Evolutionary conservation across 2,888 invertebrate species (phyloP).

Genomic region (Acronicta aceris): DNA sequence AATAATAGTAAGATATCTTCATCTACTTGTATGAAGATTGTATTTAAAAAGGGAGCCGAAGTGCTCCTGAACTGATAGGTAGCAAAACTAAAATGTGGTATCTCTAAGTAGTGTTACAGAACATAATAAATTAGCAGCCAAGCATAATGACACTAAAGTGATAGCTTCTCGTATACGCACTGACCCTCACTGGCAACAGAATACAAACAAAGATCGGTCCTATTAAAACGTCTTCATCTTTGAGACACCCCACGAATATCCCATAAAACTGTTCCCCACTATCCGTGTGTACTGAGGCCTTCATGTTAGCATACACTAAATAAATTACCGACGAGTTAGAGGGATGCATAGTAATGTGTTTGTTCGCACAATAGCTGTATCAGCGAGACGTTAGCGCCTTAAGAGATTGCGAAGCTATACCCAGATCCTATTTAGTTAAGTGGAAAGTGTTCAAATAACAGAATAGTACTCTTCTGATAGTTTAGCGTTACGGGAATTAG

Average conservation of each 20-base stretch:
- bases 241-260: constrained; percentile 10
- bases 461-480: constrained; percentile 44
- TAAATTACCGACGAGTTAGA: constrained; percentile 52
- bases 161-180: too few species aligned
- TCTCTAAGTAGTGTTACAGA: too few species aligned
- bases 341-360: constrained; percentile 57
- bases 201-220: background rate
- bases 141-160: too few species aligned
- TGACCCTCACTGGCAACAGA: background rate
- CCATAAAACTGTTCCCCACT: constrained; percentile 17
- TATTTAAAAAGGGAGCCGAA: too few species aligned
- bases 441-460: constrained; percentile 50
- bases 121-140: too few species aligned
- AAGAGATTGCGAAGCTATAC: constrained; percentile 49
- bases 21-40: too few species aligned
- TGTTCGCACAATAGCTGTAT: constrained; percentile 34
- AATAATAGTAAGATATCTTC: too few species aligned
- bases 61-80: too few species aligned
- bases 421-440: constrained; percentile 48
- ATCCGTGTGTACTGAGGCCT: constrained; percentile 14
- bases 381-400: constrained; percentile 42
- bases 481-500: constrained; percentile 51
- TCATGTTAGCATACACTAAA: constrained; percentile 57
- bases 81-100: too few species aligned
- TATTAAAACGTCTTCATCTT: constrained; percentile 16